Evolutionary conservation across 2,797 vertebrate genomes (phyloP).

Genomic region (Malacoctenus gilli): DNA sequence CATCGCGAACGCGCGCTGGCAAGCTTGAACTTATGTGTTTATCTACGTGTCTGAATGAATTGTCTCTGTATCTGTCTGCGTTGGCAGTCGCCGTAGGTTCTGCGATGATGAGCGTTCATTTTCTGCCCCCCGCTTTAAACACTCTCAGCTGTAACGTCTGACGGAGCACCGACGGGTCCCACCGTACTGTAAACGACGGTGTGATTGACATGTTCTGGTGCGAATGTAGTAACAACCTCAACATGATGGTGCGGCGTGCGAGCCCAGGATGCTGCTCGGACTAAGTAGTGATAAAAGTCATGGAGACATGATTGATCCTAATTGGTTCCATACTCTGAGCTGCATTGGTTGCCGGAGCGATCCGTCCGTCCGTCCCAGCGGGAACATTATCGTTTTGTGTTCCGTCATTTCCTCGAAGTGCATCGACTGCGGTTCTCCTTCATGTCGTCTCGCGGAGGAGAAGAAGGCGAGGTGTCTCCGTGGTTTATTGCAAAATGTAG

Average conservation of each 20-base stretch:
- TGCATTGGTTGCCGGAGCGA: slow-evolving; percentile 24
- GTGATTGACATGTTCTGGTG: slow-evolving; percentile 54
- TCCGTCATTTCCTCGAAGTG: slow-evolving; percentile 5
- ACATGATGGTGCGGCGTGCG: slow-evolving; percentile 13
- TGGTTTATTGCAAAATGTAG: too few species aligned
- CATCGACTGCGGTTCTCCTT: slow-evolving; percentile 12
- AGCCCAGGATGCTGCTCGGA: slow-evolving; percentile 17
- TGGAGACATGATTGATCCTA: slow-evolving; percentile 24
- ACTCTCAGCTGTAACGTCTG: slow-evolving; percentile 56
- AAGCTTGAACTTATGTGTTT: slow-evolving; percentile 43
- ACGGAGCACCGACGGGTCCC: slow-evolving; percentile 33
- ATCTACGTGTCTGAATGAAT: slow-evolving; percentile 26
- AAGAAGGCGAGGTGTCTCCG: background rate
- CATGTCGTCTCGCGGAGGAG: slow-evolving; percentile 3
- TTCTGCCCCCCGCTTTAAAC: slow-evolving; percentile 52
- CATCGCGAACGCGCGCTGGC: slow-evolving; percentile 16
- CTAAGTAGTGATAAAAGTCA: slow-evolving; percentile 34
- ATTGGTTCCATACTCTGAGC: slow-evolving; percentile 43
- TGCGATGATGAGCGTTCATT: slow-evolving; percentile 45
- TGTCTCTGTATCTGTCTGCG: slow-evolving; percentile 44
- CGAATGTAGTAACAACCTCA: slow-evolving; percentile 41
- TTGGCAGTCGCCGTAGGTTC: slow-evolving; percentile 32
- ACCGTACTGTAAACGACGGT: slow-evolving; percentile 39
- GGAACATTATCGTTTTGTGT: slow-evolving; percentile 17
- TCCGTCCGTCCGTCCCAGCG: slow-evolving; percentile 7